A percentile compares a stretch with the other conserved stretches of the same genome.
Evolutionary conservation across 2,113 vertebrate species (phyloP).

Genomic region (Melanocharis versteri): DNA sequence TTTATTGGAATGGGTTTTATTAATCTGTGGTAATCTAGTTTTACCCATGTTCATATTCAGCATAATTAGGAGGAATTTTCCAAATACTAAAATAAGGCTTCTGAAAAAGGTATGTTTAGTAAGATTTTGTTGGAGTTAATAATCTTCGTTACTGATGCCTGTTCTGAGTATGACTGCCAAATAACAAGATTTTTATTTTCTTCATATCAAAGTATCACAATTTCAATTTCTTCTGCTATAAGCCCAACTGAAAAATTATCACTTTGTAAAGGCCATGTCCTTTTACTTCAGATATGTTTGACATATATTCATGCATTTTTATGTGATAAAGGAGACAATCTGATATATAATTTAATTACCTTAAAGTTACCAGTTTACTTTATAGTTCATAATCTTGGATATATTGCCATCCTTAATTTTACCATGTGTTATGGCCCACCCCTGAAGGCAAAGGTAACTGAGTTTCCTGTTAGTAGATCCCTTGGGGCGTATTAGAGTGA

Average conservation of each 20-base stretch:
- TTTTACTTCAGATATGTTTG: conserved; percentile 3
- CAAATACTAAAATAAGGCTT: not conserved
- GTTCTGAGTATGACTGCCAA: not conserved
- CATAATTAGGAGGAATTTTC: not conserved
- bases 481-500: not conserved
- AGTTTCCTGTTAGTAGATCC: not conserved
- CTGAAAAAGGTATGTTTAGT: not conserved
- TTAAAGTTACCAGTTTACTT: not conserved
- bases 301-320: not conserved
- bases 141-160: not conserved
- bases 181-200: not conserved
- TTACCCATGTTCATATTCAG: not conserved
- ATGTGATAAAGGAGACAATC: not conserved
- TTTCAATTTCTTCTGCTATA: not conserved
- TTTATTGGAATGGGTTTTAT: not conserved
- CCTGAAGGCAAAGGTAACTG: not conserved
- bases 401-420: not conserved
- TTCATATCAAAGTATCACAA: not conserved
- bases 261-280: not conserved
- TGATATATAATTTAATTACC: conserved; percentile 6
- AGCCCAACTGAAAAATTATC: not conserved
- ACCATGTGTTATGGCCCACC: not conserved
- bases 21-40: not conserved
- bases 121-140: not conserved
- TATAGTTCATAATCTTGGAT: not conserved